phyloP scores from a whole-genome alignment of 2,113 vertebrate genomes.

The Mesembrinibis cayennensis region DNA sequence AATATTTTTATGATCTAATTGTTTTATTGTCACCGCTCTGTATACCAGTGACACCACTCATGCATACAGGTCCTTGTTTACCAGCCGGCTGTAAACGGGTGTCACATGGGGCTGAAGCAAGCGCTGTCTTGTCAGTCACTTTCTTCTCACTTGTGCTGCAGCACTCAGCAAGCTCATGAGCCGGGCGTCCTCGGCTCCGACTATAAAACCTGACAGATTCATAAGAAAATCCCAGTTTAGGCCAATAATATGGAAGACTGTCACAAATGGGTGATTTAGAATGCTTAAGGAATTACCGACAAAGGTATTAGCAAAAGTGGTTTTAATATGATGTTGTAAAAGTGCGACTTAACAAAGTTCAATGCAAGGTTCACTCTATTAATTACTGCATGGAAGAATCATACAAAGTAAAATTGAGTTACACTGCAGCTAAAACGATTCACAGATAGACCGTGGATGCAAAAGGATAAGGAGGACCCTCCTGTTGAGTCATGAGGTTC shows the following conservation, averaged over 20 bases:
- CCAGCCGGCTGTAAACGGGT: neutral
- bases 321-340: no score
- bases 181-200: rapidly evolving
- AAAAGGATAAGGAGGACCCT: no score
- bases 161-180: rapidly evolving
- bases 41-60: neutral
- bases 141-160: neutral
- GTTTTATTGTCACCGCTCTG: neutral
- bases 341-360: no score
- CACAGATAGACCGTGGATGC: no score
- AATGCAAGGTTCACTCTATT: no score
- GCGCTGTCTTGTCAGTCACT: neutral
- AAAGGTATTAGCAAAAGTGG: no score
- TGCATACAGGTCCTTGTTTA: neutral
- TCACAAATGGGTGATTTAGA: no score
- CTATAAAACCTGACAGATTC: neutral
- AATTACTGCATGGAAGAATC: no score
- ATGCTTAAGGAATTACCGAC: no score
- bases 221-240: neutral
- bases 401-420: no score
- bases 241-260: neutral
- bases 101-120: neutral
- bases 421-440: no score
- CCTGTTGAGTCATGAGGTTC: no score
- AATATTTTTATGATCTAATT: neutral